A percentile compares a stretch with the other conserved stretches of the same genome.
phyloP scores from a whole-genome alignment of 2,797 vertebrate species.

The Myoxocephalus aenaeus region DNA sequence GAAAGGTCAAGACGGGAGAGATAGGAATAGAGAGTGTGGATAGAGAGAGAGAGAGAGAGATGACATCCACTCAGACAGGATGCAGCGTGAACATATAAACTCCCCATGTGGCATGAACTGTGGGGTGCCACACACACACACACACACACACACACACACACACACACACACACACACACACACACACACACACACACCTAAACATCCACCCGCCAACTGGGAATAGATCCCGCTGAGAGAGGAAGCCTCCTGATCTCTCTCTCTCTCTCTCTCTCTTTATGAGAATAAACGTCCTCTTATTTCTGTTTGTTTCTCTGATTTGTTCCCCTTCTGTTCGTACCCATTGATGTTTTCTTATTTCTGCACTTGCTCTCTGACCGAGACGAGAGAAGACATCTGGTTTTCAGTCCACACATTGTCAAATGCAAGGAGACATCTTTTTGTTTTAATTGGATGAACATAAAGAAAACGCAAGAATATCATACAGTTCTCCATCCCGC shows the following conservation, averaged over 20 bases:
- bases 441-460: no score
- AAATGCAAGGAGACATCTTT: neutral
- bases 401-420: neutral
- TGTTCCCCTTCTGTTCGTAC: neutral
- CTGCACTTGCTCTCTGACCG: neutral
- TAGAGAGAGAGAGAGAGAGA: neutral
- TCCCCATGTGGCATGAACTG: constrained; percentile 24
- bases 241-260: constrained; percentile 27
- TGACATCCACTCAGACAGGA: constrained; percentile 18
- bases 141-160: neutral
- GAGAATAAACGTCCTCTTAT: no score
- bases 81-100: constrained; percentile 30
- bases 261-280: neutral
- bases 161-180: neutral
- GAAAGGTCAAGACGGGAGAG: neutral
- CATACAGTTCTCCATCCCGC: neutral
- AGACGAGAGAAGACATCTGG: neutral
- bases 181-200: constrained; percentile 22
- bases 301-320: no score
- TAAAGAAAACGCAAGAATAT: neutral
- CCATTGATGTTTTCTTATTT: neutral
- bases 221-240: constrained; percentile 34
- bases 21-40: neutral
- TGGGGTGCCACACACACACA: neutral
- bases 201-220: constrained; percentile 21